phyloP scores from a whole-genome alignment of 2,797 vertebrate species.

The Spheniscus humboldti region DNA sequence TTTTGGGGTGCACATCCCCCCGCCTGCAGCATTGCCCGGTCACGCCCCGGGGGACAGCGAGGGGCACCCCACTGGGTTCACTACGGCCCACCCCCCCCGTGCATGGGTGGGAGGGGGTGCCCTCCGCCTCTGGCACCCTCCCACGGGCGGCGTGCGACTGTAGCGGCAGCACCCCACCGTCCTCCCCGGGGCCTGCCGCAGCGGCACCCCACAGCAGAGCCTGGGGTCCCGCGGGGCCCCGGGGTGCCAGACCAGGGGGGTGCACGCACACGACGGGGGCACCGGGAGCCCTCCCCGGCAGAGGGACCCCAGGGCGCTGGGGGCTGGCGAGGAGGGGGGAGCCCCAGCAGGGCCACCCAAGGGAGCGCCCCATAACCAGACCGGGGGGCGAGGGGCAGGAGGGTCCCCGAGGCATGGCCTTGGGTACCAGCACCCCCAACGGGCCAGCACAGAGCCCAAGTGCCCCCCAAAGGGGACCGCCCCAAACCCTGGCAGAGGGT shows the following conservation, averaged over 20 bases:
- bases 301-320: not conserved
- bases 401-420: rapidly evolving
- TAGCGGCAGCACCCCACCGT: not conserved
- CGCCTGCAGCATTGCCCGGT: not conserved
- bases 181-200: not conserved
- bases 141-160: rapidly evolving
- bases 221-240: not conserved
- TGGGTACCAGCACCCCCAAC: not conserved
- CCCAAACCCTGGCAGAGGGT: not conserved
- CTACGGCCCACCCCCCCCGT: too few species aligned
- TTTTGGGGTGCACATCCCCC: not conserved
- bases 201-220: not conserved
- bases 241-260: not conserved
- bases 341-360: not conserved
- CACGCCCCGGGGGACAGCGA: not conserved
- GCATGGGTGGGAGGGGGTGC: too few species aligned
- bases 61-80: not conserved
- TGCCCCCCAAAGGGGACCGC: not conserved
- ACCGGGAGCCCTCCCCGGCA: rapidly evolving
- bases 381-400: not conserved
- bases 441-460: not conserved
- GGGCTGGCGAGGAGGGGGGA: not conserved
- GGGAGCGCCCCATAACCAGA: not conserved
- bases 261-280: rapidly evolving
- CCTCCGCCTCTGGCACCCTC: not conserved